Evolutionary conservation across 2,113 vertebrate species (phyloP).

Genomic region (Ivindomyrus marchei): DNA sequence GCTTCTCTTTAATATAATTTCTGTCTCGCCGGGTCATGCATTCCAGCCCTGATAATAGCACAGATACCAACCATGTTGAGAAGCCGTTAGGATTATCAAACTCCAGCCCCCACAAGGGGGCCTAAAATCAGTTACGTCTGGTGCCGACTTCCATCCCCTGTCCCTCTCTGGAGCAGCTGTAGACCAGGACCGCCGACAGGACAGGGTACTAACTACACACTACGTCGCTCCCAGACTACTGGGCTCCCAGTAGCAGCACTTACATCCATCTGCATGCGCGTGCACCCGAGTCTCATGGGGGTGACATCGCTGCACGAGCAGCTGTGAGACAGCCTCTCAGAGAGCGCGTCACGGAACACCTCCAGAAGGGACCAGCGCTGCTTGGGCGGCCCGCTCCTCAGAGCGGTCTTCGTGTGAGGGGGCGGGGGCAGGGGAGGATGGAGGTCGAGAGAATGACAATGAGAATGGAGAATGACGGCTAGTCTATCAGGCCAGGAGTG

Average conservation of each 20-base stretch:
- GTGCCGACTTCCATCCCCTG: not conserved
- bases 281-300: conserved; percentile 49
- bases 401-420: conserved; percentile 50
- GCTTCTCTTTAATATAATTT: conserved; percentile 19
- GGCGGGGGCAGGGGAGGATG: conserved; percentile 7
- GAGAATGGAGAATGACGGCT: conserved; percentile 17
- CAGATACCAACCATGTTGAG: not conserved
- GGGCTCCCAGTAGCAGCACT: conserved; percentile 44
- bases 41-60: conserved; percentile 19
- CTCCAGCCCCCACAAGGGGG: not conserved
- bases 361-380: conserved; percentile 70
- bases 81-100: not conserved
- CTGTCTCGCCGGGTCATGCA: not conserved
- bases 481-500: not conserved
- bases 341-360: conserved; percentile 65
- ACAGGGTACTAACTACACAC: not conserved
- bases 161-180: not conserved
- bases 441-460: conserved; percentile 27
- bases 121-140: not conserved
- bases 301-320: conserved; percentile 67
- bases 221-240: conserved; percentile 15
- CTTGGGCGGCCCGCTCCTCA: conserved; percentile 47
- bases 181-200: not conserved
- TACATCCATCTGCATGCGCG: conserved; percentile 53
- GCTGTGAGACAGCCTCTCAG: conserved; percentile 64